These are phyloP conservation scores for Hestina assimilis DNA, from an alignment of 1,140 invertebrate species.

Conservation along the genomic window DNA sequence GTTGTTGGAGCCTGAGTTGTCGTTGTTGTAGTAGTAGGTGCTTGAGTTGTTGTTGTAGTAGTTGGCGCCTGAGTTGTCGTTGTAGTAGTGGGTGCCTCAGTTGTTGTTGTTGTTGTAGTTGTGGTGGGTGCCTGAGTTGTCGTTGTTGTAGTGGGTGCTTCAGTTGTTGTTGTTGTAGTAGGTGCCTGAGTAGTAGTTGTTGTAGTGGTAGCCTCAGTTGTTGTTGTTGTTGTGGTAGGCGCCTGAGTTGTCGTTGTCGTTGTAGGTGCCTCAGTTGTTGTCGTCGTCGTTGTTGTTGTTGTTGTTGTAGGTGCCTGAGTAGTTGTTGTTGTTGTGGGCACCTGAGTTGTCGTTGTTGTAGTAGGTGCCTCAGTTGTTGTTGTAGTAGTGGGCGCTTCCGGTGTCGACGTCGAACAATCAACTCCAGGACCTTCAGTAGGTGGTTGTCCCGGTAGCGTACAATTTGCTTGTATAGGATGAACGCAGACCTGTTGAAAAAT, in stretches of 20 bases:
- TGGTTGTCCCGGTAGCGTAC: not conserved
- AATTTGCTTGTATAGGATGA: constrained; percentile 10
- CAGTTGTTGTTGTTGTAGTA: not conserved
- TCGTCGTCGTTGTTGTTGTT: constrained; percentile 1
- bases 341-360: not conserved
- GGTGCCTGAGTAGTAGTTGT: not conserved
- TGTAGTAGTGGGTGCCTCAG: not conserved
- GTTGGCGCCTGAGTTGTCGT: not conserved
- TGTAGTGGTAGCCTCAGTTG: not conserved
- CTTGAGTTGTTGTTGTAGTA: not conserved
- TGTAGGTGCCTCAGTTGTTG: not conserved
- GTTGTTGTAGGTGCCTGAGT: constrained; percentile 13
- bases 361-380: not conserved
- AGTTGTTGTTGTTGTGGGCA: not conserved
- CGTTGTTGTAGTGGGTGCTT: not conserved
- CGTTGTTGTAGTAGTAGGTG: not conserved
- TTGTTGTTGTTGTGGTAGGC: not conserved
- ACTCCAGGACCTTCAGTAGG: not conserved
- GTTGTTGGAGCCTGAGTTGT: not conserved
- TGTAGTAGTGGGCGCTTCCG: not conserved
- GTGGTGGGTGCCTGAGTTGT: not conserved
- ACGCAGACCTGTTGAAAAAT: constrained; percentile 23
- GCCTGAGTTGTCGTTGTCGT: no score
- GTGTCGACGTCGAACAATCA: not conserved
- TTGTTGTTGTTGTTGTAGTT: not conserved